Evolutionary conservation across 2,797 vertebrate species (phyloP), one percentile per base, ranked within the genome.

Genomic region (Cossypha caffra): DNA sequence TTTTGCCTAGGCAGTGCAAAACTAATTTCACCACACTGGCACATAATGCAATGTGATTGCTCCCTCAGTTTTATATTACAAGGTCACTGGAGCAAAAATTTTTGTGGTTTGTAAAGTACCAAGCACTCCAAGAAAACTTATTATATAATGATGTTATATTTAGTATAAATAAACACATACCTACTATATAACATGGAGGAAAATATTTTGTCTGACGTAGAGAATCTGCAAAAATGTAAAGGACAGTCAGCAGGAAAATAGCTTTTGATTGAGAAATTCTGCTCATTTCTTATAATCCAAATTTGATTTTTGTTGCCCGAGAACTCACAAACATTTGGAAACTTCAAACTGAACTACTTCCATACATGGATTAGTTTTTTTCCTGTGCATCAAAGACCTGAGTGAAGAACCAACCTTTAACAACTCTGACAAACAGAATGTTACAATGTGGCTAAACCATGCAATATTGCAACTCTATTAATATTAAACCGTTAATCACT

Each of bases 41-140:
- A 96, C 79, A 91, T 96, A 96, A 97, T 84, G 67, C 73, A 84
- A 47, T 90, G 87, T 92, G 94, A 96, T 95, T 95, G 85, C 94
- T 96, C 93, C 87, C 91, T 94, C 90, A 95, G 95, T 95, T 96
- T 95, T 93, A 86, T 93, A 86, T 96, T 96, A 94, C 95, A 97
- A 95, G 95, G 96, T 97, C 94, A 95, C 86, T 90, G 82, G 89
- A 96, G 95, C 96, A 96, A 96, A 91, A 95, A 94, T 95, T 95
- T 86, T 94, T 95, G 91, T 94, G 94, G 89, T 94, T 95, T 95
- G 82, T 94, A 96, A 45, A 71, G 69, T 63, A 94, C 89, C 91
- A 94, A 94, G 67, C 87, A 94, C 94, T 96, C 90, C 91, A 94
- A 97, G 82, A 94, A 90, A 93, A 94, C 29, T 90, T 92, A 95